These are phyloP conservation scores for Synergus gifuensis DNA, from an alignment of 2,888 invertebrate genomes.

Conservation along the genomic window DNA sequence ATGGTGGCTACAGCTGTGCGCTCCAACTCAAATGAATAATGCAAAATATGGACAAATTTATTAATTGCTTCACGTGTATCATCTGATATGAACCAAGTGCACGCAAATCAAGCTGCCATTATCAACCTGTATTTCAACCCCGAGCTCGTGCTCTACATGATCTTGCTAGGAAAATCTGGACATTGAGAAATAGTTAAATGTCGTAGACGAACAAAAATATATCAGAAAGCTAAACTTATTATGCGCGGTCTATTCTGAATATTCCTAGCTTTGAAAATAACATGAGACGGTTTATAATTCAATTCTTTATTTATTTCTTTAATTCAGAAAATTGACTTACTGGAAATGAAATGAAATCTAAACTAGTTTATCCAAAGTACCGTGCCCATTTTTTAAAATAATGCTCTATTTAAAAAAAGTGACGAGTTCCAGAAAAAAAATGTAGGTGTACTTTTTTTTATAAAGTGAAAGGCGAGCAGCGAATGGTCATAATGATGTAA, in stretches of 20 bases:
- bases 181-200: background rate
- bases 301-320: too few species aligned
- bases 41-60: constrained; percentile 62
- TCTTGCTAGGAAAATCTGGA: background rate
- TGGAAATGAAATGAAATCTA: background rate
- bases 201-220: background rate
- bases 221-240: background rate
- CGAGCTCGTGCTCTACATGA: background rate
- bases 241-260: background rate
- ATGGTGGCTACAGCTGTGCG: constrained; percentile 6
- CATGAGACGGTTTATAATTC: too few species aligned
- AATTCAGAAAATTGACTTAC: background rate
- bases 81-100: constrained; percentile 60
- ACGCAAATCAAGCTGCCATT: constrained; percentile 54
- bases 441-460: constrained; percentile 4
- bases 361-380: background rate
- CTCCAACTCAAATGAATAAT: constrained; percentile 57
- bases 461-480: constrained; percentile 16
- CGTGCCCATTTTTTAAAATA: background rate
- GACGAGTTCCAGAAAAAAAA: background rate
- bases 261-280: too few species aligned
- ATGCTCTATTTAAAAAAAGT: background rate
- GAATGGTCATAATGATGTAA: constrained; percentile 11
- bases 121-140: background rate
- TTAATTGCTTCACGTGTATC: constrained; percentile 63